Percentiles rank a stretch among this genome's conserved stretches.
Conservation (phyloP, 2,797 vertebrate species). For the Etheostoma nigrum region DNA sequence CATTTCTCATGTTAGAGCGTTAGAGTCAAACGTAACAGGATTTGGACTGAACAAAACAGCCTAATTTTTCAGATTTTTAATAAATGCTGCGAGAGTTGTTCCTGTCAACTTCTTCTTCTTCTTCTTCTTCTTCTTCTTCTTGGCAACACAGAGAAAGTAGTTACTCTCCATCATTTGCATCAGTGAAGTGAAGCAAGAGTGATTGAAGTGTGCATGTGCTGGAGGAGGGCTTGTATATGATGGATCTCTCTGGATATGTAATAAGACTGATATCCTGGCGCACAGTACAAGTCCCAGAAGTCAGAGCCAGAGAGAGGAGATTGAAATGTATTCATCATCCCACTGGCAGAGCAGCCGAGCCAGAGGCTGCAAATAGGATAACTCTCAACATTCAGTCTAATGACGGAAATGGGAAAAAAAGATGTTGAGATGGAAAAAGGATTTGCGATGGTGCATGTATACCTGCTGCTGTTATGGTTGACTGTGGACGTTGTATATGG, state of each 20-base stretch:
- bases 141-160: constrained; percentile 4
- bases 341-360: constrained; percentile 31
- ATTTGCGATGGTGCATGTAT: neutral
- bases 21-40: constrained; percentile 20
- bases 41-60: constrained; percentile 27
- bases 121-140: constrained; percentile 31
- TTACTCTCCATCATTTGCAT: constrained; percentile 47
- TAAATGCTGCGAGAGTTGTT: neutral
- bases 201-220: constrained; percentile 58
- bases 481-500: neutral
- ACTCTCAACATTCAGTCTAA: constrained; percentile 52
- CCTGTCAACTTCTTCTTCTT: constrained; percentile 15
- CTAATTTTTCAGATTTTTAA: constrained; percentile 25
- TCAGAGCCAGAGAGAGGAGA: constrained; percentile 64
- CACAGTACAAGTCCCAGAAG: constrained; percentile 41
- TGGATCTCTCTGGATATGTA: constrained; percentile 71
- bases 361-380: constrained; percentile 60
- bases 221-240: constrained; percentile 53
- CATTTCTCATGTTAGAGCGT: constrained; percentile 30
- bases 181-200: constrained; percentile 27
- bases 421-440: constrained; percentile 20
- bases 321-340: constrained; percentile 77
- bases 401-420: constrained; percentile 37
- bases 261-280: constrained; percentile 68
- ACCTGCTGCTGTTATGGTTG: constrained; percentile 24